A percentile compares a stretch with the other conserved stretches of the same genome.
Conservation (phyloP, 2,113 vertebrate genomes). For the Mellivora capensis region DNA sequence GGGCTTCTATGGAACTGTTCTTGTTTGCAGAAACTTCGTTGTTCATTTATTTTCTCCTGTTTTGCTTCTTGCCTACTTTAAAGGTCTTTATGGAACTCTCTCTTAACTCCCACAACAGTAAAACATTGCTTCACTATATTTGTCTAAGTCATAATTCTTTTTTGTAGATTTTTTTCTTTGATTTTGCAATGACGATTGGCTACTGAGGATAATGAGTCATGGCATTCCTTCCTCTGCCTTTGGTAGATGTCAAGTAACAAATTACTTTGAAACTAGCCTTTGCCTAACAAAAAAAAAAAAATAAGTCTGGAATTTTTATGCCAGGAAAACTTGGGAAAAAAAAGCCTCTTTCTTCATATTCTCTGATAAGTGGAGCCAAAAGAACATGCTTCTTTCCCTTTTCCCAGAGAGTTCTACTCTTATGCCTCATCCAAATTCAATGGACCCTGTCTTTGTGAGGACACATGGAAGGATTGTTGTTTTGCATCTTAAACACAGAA, state of each 20-base stretch:
- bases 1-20: background rate
- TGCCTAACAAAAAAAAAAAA: background rate
- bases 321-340: background rate
- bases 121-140: background rate
- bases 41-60: background rate
- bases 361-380: background rate
- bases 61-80: background rate
- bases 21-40: background rate
- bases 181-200: background rate
- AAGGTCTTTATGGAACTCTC: background rate
- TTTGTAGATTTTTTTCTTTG: background rate
- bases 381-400: background rate
- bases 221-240: background rate
- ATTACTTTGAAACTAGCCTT: background rate
- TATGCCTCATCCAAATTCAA: accelerated
- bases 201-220: background rate
- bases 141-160: background rate
- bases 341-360: background rate
- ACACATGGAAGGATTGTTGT: background rate
- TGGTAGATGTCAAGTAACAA: background rate
- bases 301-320: background rate
- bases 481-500: background rate
- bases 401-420: background rate
- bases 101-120: background rate
- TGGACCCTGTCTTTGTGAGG: background rate